Percentiles rank a stretch among this genome's conserved stretches.
Conservation (phyloP, 2,113 vertebrate genomes). For the Grallaria varia region DNA sequence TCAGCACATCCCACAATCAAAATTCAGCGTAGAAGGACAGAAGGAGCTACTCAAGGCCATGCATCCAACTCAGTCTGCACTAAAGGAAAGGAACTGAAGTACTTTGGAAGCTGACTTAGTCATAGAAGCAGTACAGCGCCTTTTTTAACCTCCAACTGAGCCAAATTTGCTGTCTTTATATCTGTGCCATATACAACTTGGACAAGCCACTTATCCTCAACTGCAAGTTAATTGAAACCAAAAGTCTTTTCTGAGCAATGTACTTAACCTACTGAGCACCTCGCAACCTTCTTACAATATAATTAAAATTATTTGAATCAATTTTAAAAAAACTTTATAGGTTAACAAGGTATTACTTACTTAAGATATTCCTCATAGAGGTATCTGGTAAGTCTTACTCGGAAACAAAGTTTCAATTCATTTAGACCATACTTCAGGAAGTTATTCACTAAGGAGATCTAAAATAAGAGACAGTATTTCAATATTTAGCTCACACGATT, state of each 20-base stretch:
- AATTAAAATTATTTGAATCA: neutral
- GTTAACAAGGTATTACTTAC: slow-evolving; percentile 80
- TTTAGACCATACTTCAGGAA: slow-evolving; percentile 94
- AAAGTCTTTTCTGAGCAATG: neutral
- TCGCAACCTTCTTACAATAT: neutral
- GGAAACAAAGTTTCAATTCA: slow-evolving; percentile 91
- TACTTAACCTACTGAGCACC: neutral
- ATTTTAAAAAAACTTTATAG: neutral
- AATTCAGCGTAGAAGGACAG: neutral
- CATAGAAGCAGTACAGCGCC: neutral
- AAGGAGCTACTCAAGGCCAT: neutral
- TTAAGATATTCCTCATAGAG: slow-evolving; percentile 95
- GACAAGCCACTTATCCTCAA: neutral
- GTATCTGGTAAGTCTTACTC: slow-evolving; percentile 88
- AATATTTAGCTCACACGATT: neutral
- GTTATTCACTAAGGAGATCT: slow-evolving; percentile 97
- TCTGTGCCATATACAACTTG: neutral
- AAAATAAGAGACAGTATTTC: slow-evolving; percentile 50
- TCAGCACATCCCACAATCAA: neutral
- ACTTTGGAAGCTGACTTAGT: neutral
- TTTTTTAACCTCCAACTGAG: accelerated
- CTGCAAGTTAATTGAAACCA: neutral
- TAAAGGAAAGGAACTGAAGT: neutral
- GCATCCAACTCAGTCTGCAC: neutral
- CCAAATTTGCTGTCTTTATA: neutral